A percentile compares a stretch with the other conserved stretches of the same genome.
Conservation (phyloP, 2,888 invertebrate species). For the Phengaris alcon region DNA sequence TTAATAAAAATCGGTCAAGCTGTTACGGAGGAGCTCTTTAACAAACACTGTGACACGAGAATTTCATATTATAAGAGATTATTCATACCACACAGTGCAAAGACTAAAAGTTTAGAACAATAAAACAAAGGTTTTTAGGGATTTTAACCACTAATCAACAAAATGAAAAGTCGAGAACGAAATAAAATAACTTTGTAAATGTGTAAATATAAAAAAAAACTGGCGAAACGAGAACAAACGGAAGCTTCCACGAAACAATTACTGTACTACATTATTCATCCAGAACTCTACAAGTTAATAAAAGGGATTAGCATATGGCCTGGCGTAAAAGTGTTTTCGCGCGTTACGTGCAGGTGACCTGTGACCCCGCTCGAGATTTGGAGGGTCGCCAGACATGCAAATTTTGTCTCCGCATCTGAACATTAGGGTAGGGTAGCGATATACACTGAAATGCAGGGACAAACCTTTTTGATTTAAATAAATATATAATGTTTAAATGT, state of each 20-base stretch:
- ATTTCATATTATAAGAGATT: too few relatives aligned
- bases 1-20: too few relatives aligned
- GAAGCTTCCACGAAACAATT: constrained; percentile 11
- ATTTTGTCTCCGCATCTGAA: constrained; percentile 56
- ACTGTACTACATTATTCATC: constrained; percentile 29
- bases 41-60: too few relatives aligned
- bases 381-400: constrained; percentile 61
- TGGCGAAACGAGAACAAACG: background rate
- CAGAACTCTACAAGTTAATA: constrained; percentile 30
- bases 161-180: background rate
- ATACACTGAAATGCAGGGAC: background rate
- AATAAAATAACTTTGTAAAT: background rate
- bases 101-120: too few relatives aligned
- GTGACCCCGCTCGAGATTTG: constrained; percentile 61
- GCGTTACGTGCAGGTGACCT: constrained; percentile 64
- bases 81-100: too few relatives aligned
- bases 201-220: background rate
- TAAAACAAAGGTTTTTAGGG: too few relatives aligned
- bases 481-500: too few relatives aligned
- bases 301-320: constrained; percentile 32
- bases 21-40: too few relatives aligned
- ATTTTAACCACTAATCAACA: too few relatives aligned
- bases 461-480: too few relatives aligned
- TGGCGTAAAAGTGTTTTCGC: constrained; percentile 52
- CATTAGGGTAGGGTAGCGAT: constrained; percentile 44